Percentiles rank a stretch among this genome's conserved stretches.
Conservation (phyloP, 2,888 invertebrate species). For the Lobophora halterata region DNA sequence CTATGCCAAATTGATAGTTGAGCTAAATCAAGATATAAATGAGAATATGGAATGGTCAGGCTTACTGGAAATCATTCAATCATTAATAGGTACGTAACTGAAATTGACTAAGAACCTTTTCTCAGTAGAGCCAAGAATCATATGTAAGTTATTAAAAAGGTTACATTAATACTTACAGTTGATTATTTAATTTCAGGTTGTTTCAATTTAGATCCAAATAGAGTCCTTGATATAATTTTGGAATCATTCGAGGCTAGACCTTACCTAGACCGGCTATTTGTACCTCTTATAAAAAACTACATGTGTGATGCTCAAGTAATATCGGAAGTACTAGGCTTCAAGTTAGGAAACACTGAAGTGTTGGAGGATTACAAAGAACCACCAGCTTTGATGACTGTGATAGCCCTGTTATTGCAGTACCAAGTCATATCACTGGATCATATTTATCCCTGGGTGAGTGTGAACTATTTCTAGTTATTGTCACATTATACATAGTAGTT, state of each 20-base stretch:
- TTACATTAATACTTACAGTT: too few species aligned
- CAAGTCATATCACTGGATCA: constrained; percentile 91
- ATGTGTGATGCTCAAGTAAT: constrained; percentile 91
- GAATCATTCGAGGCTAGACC: constrained; percentile 97
- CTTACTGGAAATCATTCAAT: constrained; percentile 93
- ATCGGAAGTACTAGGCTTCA: constrained; percentile 97
- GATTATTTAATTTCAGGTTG: constrained; percentile 86
- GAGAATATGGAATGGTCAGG: constrained; percentile 83
- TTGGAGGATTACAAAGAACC: constrained; percentile 84
- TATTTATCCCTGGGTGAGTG: constrained; percentile 94
- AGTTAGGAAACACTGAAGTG: constrained; percentile 86
- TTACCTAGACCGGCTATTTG: constrained; percentile 89
- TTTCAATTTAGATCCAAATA: constrained; percentile 99
- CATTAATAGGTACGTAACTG: constrained; percentile 91
- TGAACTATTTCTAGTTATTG: too few species aligned
- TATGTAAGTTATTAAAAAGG: too few species aligned
- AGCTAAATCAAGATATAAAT: constrained; percentile 91
- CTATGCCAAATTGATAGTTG: constrained; percentile 97
- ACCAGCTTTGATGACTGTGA: constrained; percentile 91
- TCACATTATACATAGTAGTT: too few species aligned
- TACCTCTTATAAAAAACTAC: constrained; percentile 90
- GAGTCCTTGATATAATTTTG: constrained; percentile 96
- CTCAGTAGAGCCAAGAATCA: too few species aligned
- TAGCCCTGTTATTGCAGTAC: constrained; percentile 94
- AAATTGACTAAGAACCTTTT: too few species aligned